These are phyloP conservation scores for Corydoras maculifer DNA, from an alignment of 2,113 vertebrate species.

Conservation along the genomic window DNA sequence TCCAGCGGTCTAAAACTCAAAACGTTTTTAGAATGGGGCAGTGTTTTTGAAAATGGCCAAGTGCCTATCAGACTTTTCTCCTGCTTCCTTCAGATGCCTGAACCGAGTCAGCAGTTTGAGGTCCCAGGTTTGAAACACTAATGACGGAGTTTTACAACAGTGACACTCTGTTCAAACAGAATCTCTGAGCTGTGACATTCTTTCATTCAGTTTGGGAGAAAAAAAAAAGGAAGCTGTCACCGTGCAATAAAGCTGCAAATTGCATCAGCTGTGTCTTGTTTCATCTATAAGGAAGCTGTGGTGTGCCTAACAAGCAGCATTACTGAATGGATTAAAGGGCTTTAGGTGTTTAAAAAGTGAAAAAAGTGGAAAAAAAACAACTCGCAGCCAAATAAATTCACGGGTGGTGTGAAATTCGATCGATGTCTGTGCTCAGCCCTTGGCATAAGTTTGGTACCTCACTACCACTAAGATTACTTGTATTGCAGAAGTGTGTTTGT, in stretches of 20 bases:
- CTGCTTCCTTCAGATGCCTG: no score
- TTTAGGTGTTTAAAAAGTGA: neutral
- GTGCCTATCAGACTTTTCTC: no score
- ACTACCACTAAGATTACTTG: constrained; percentile 6
- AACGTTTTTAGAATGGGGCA: no score
- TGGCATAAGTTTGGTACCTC: constrained; percentile 33
- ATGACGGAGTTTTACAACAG: no score
- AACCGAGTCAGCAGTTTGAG: no score
- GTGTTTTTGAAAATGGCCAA: no score
- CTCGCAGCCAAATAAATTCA: neutral
- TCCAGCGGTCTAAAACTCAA: constrained; percentile 37
- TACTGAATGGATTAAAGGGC: neutral
- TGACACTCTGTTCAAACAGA: no score
- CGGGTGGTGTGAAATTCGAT: constrained; percentile 2
- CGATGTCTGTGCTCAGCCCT: constrained; percentile 38
- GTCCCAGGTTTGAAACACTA: no score
- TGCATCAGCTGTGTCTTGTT: constrained; percentile 26
- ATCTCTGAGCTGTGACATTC: no score
- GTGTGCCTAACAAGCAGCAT: neutral
- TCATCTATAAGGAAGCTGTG: neutral
- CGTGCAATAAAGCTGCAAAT: constrained; percentile 4
- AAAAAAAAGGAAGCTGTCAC: constrained; percentile 11
- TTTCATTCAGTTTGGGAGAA: neutral
- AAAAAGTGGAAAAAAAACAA: neutral
- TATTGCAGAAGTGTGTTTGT: no score